Base-by-base conservation (phyloP, 2,888 invertebrate species). In the Andrena flavipes region DNA sequence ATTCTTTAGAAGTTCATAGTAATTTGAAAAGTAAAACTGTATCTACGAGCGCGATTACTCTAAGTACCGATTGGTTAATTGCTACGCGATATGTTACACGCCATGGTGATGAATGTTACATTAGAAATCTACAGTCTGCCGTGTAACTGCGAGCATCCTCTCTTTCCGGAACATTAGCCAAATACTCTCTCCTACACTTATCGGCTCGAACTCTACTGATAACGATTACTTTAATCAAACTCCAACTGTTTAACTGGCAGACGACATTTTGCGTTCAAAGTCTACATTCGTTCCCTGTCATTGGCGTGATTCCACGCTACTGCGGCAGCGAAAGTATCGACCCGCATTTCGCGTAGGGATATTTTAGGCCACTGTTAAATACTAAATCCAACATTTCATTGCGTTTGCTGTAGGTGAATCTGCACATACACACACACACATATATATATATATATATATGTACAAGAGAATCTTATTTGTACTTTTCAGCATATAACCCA, bases 151-250 rank as follows among this genome's bases (percentile, higher is more conserved):
- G 42, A 8, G 33, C 26, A 5, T 60, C 16, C 2, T 51, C 7
- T 26, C 23, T 30, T 56, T 23, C 6, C 16, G 42, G n/a, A 51
- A 77, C 30, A 59, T 35, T 26, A 67, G 2, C 0, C n/a, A 33
- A 42, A 10, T 54, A 54, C n/a, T 54, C 6, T 54, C 6, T 16
- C 26, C n/a, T 8, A 54, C 42, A 30, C 23, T 62, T 68, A 42
- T 80, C 35, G 20, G 33, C 2, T 29, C 33, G 33, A 13, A 56
- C 2, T 33, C 2, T 48, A n/a, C 4, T 63, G 56, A 56, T 71
- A 64, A 65, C 13, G 35, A 42, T 76, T 76, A 65, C 23, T 71
- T 30, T 65, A 65, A 80, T 71, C 64, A 4, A 65, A 10, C 59
- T 64, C 59, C 70, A 68, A 63, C 42, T 16, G 16, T 13, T 42